phyloP scores from a whole-genome alignment of 1,140 invertebrate genomes.

The Littorina saxatilis region DNA sequence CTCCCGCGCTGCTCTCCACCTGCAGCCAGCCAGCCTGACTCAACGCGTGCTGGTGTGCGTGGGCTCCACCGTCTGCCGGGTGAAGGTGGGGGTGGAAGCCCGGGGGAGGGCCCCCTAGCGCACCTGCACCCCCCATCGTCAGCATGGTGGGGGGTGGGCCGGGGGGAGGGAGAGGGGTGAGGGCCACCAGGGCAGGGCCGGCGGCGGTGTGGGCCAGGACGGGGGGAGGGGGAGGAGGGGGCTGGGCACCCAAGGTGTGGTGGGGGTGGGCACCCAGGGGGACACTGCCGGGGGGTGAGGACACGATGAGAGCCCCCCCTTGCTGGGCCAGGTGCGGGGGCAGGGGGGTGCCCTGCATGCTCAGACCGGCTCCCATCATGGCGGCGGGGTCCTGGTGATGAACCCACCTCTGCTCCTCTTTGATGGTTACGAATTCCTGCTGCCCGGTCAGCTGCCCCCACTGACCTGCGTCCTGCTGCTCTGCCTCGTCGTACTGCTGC shows the following conservation, averaged over 20 bases:
- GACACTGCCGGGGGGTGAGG: not conserved
- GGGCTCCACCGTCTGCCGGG: not conserved
- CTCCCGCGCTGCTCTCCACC: not conserved
- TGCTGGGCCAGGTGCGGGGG: constrained; percentile 30
- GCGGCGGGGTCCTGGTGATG: constrained; percentile 16
- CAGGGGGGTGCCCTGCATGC: constrained; percentile 17
- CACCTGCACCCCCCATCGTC: constrained; percentile 4
- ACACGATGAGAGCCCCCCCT: constrained; percentile 20
- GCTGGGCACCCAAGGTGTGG: constrained; percentile 8
- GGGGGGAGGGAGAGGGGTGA: constrained; percentile 16
- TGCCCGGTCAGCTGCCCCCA: constrained; percentile 17
- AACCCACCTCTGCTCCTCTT: constrained; percentile 16
- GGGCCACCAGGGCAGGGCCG: constrained; percentile 26
- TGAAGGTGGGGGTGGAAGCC: constrained; percentile 22
- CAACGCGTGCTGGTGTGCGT: not conserved
- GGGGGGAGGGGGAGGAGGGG: constrained; percentile 37
- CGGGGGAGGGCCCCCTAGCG: constrained; percentile 14
- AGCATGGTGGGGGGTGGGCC: constrained; percentile 30
- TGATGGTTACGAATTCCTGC: constrained; percentile 1
- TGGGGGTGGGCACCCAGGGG: not conserved
- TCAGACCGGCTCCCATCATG: not conserved
- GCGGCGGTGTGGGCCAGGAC: constrained; percentile 33
- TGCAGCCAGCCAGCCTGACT: constrained; percentile 15
- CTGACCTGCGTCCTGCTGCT: constrained; percentile 31
- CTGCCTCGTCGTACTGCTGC: constrained; percentile 53